Evolutionary conservation across 1,140 invertebrate genomes (phyloP).

Genomic region (Atopsyche davidsoni): DNA sequence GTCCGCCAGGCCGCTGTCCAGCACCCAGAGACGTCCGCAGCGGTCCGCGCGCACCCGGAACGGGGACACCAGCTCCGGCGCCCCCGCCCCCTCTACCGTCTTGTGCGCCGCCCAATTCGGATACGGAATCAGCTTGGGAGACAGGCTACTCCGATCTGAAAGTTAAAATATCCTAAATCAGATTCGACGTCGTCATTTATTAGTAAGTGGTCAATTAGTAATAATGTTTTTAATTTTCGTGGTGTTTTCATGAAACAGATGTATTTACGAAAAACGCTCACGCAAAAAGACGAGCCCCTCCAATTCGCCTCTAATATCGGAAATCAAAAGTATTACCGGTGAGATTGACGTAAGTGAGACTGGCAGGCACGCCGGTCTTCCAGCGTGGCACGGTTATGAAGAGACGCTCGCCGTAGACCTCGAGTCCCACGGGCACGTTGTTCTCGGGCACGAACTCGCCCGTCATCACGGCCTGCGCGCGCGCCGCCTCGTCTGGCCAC

Average conservation of each 20-base stretch:
- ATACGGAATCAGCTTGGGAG: conserved; percentile 64
- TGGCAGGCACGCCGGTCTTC: conserved; percentile 64
- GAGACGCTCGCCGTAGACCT: conserved; percentile 56
- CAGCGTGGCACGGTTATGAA: conserved; percentile 70
- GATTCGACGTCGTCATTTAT: too few relatives aligned
- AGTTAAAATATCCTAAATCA: too few relatives aligned
- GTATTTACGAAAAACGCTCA: too few relatives aligned
- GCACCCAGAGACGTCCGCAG: conserved; percentile 68
- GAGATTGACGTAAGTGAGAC: conserved; percentile 63
- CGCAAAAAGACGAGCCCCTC: too few relatives aligned
- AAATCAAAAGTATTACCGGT: conserved; percentile 59
- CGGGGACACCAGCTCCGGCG: conserved; percentile 65
- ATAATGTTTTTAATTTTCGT: too few relatives aligned
- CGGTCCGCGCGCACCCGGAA: conserved; percentile 66
- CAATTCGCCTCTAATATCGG: too few relatives aligned
- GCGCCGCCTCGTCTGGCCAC: conserved; percentile 49
- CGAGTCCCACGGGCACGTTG: conserved; percentile 64
- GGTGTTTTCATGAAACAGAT: too few relatives aligned
- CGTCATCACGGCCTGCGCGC: conserved; percentile 49
- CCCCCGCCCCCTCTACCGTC: conserved; percentile 38
- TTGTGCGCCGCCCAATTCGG: conserved; percentile 67
- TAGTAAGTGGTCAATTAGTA: too few relatives aligned
- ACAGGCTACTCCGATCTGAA: conserved; percentile 57
- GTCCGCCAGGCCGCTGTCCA: conserved; percentile 65
- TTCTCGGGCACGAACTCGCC: conserved; percentile 58